Percentiles rank a stretch among this genome's conserved stretches.
phyloP scores from a whole-genome alignment of 2,113 vertebrate genomes.

The Brevimyrus niger region DNA sequence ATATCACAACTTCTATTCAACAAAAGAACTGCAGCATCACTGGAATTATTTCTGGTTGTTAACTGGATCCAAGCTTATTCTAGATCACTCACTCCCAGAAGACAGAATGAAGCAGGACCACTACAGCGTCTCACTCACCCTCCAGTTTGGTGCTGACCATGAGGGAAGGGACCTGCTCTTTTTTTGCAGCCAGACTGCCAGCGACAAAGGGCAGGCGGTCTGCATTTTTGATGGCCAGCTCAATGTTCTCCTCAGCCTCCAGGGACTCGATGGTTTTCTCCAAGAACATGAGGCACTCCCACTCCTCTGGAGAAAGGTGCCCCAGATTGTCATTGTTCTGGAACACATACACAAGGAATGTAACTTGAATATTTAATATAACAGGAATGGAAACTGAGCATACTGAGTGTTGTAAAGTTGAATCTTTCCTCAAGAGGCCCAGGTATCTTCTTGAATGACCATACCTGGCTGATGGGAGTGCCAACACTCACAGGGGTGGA shows the following conservation, averaged over 20 bases:
- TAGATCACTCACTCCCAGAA: background rate
- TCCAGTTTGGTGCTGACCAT: constrained; percentile 39
- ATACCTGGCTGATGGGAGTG: background rate
- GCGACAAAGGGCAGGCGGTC: constrained; percentile 33
- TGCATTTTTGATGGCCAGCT: constrained; percentile 64
- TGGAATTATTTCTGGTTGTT: background rate
- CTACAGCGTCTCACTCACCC: constrained; percentile 33
- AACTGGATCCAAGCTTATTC: background rate
- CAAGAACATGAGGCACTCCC: constrained; percentile 84
- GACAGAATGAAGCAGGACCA: background rate
- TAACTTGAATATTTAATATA: background rate
- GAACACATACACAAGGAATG: constrained; percentile 8
- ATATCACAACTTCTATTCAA: background rate
- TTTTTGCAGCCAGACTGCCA: constrained; percentile 40
- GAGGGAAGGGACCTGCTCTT: constrained; percentile 45
- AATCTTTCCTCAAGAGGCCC: background rate
- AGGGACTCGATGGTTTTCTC: constrained; percentile 87
- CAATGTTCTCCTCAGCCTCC: constrained; percentile 74
- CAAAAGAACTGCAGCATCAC: background rate
- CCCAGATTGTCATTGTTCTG: constrained; percentile 79
- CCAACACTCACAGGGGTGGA: constrained; percentile 65
- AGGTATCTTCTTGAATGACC: background rate
- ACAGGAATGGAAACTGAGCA: background rate
- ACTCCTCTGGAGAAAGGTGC: constrained; percentile 82
- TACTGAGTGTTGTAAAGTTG: background rate